These are phyloP conservation scores for Gobio occitaniae DNA, from an alignment of 2,797 vertebrate species.

Conservation along the genomic window DNA sequence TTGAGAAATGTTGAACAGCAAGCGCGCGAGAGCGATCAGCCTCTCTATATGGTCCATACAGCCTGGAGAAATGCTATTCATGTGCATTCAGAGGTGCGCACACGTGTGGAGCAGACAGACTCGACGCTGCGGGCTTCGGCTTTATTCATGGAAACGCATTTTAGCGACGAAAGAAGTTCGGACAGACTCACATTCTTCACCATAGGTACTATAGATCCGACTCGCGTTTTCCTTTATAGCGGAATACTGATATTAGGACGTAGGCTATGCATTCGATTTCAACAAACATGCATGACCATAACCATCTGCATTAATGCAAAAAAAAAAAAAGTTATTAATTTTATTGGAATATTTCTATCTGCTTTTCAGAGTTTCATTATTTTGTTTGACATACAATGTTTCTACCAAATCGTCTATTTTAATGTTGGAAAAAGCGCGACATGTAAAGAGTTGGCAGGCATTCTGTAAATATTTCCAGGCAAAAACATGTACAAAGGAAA, in stretches of 20 bases:
- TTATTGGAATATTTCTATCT: no score
- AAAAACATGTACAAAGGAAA: conserved; percentile 79
- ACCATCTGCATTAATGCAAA: neutral
- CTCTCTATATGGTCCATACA: conserved; percentile 30
- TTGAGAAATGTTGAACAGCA: no score
- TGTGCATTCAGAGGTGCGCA: conserved; percentile 57
- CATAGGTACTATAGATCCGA: conserved; percentile 59
- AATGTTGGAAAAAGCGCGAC: conserved; percentile 59
- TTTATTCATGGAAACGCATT: conserved; percentile 73
- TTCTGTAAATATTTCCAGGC: conserved; percentile 84
- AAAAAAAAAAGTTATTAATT: neutral
- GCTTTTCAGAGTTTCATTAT: neutral
- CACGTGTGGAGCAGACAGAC: conserved; percentile 74
- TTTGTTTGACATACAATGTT: neutral
- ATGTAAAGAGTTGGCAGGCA: conserved; percentile 72
- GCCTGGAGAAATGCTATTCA: conserved; percentile 51
- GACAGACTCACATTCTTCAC: conserved; percentile 55
- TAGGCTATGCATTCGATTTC: neutral
- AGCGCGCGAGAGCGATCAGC: conserved; percentile 26
- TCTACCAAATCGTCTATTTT: neutral
- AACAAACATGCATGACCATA: neutral
- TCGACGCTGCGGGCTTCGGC: conserved; percentile 63
- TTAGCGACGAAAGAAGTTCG: conserved; percentile 55
- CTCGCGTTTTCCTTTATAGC: conserved; percentile 33
- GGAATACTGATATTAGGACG: neutral